Evolutionary conservation across 1,140 invertebrate genomes (phyloP).

Genomic region (Trichonephila inaurata): DNA sequence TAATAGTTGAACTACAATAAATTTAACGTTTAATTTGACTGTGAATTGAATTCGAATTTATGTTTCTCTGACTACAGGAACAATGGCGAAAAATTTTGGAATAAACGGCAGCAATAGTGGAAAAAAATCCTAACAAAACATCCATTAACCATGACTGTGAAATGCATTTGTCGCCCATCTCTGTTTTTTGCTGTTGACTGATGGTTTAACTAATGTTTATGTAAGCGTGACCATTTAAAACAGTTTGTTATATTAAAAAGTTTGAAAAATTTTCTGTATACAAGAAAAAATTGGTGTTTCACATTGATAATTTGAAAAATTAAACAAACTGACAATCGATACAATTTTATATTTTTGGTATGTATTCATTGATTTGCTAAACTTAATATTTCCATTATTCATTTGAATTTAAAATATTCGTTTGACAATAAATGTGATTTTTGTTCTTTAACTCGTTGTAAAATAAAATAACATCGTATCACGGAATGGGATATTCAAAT

Average conservation of each 20-base stretch:
- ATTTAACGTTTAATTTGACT: too few relatives aligned
- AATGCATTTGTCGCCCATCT: conserved; percentile 26
- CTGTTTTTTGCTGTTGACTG: conserved; percentile 1
- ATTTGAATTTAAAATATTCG: too few relatives aligned
- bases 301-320: neutral
- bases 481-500: too few relatives aligned
- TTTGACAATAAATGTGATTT: too few relatives aligned
- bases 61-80: neutral
- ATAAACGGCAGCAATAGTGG: neutral
- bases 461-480: too few relatives aligned
- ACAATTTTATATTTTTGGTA: neutral
- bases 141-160: conserved; percentile 24
- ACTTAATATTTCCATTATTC: neutral
- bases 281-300: neutral
- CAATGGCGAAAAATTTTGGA: neutral
- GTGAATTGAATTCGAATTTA: too few relatives aligned
- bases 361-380: conserved; percentile 16
- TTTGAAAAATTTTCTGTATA: too few relatives aligned
- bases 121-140: neutral
- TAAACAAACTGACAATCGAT: neutral
- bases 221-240: conserved; percentile 45
- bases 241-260: neutral
- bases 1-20: too few relatives aligned
- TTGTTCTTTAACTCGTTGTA: too few relatives aligned
- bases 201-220: conserved; percentile 29